These are phyloP conservation scores for Glaucopsyche alexis DNA, from an alignment of 2,888 invertebrate genomes.

Conservation along the genomic window DNA sequence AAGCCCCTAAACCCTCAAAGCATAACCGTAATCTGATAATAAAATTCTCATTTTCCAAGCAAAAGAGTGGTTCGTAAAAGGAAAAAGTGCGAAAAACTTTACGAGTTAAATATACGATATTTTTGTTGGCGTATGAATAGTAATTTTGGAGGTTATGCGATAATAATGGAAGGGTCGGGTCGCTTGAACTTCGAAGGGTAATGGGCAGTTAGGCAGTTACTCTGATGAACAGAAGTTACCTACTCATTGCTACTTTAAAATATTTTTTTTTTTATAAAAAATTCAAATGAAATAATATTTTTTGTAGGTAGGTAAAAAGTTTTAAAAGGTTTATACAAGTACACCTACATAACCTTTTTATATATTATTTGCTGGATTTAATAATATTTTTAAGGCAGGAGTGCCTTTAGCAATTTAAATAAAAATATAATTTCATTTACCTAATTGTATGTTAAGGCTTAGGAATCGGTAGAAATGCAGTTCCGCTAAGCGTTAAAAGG, in stretches of 20 bases:
- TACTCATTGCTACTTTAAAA: constrained; percentile 5
- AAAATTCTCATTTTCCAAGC: constrained; percentile 21
- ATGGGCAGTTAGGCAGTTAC: constrained; percentile 27
- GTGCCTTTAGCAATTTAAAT: not conserved
- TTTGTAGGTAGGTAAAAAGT: too few relatives aligned
- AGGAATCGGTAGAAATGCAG: constrained; percentile 14
- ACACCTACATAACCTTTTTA: too few relatives aligned
- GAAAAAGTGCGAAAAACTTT: constrained; percentile 25
- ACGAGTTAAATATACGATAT: constrained; percentile 26
- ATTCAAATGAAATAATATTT: too few relatives aligned
- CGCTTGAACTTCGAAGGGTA: not conserved
- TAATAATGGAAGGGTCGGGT: constrained; percentile 28
- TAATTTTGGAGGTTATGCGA: constrained; percentile 20
- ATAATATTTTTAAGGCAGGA: too few relatives aligned
- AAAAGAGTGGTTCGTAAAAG: constrained; percentile 2
- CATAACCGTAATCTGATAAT: constrained; percentile 15
- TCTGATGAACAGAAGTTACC: not conserved
- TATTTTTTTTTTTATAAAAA: not conserved
- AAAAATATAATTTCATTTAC: not conserved
- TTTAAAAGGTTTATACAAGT: too few relatives aligned
- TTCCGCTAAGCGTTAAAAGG: constrained; percentile 18
- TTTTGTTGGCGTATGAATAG: constrained; percentile 27
- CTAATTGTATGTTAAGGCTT: not conserved
- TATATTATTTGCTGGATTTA: too few relatives aligned
- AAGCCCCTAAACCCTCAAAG: not conserved